Evolutionary conservation across 2,888 invertebrate species (phyloP).

Genomic region (Ischnus inquisitorius): DNA sequence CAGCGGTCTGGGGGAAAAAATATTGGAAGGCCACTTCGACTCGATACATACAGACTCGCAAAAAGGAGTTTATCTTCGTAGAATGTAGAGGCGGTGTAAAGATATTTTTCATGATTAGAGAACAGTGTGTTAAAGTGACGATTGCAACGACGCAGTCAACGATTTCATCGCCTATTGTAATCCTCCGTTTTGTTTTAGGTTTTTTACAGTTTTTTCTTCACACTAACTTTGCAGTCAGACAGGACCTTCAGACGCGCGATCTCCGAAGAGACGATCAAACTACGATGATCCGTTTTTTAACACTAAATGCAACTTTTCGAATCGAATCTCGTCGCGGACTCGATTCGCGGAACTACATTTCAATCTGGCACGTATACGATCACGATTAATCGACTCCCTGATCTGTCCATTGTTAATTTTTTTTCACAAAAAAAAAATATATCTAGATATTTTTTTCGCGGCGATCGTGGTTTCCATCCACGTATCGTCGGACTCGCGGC

Average conservation of each 20-base stretch:
- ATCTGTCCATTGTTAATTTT: constrained; percentile 3
- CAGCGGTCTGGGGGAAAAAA: constrained; percentile 63
- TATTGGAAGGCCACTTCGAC: constrained; percentile 70
- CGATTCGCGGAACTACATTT: constrained; percentile 40
- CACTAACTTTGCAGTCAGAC: neutral
- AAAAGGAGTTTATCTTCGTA: constrained; percentile 11
- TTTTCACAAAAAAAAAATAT: constrained; percentile 16
- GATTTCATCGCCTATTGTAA: neutral
- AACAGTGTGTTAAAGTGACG: constrained; percentile 44
- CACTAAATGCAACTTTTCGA: constrained; percentile 51
- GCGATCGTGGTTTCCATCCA: constrained; percentile 36
- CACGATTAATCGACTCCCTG: constrained; percentile 17
- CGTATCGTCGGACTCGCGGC: constrained; percentile 21
- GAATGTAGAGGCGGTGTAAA: constrained; percentile 27
- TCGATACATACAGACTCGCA: constrained; percentile 48
- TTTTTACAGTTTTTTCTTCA: neutral
- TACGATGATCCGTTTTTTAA: constrained; percentile 14
- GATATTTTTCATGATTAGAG: constrained; percentile 18
- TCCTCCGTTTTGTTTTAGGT: neutral
- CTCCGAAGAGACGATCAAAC: constrained; percentile 5
- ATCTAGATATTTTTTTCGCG: constrained; percentile 10
- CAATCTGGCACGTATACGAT: constrained; percentile 60
- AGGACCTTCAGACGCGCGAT: constrained; percentile 1
- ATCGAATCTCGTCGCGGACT: constrained; percentile 33
- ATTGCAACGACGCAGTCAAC: constrained; percentile 53